phyloP scores from a whole-genome alignment of 2,888 invertebrate genomes.

The Oligia strigilis region DNA sequence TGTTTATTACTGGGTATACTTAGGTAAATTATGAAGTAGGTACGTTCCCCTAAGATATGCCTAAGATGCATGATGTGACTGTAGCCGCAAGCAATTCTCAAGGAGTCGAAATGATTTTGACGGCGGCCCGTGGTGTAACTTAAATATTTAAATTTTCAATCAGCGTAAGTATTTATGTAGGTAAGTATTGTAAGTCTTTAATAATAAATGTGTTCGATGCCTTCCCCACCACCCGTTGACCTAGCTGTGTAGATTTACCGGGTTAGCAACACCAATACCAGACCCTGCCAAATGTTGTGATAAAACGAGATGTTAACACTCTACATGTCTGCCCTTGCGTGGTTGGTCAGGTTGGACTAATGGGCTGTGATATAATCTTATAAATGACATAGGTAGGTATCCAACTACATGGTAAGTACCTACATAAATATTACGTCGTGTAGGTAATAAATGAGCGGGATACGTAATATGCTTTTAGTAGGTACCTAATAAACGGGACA shows the following conservation, averaged over 20 bases:
- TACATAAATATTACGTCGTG: neutral
- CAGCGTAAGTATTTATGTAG: neutral
- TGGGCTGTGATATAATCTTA: slow-evolving; percentile 12
- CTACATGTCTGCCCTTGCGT: neutral
- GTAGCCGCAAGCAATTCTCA: neutral
- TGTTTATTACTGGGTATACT: neutral
- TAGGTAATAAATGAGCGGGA: neutral
- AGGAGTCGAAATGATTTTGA: neutral
- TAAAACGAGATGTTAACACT: slow-evolving; percentile 17
- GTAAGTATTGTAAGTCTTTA: neutral
- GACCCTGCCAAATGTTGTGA: slow-evolving; percentile 19
- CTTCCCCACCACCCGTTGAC: neutral
- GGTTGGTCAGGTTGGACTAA: neutral
- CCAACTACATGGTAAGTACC: neutral
- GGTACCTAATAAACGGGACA: neutral
- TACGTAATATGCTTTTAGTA: neutral
- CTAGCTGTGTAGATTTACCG: neutral
- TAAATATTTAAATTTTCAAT: neutral
- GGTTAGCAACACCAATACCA: neutral
- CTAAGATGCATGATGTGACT: no score
- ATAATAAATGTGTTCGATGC: neutral
- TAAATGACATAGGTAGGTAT: neutral
- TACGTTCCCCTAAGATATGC: neutral
- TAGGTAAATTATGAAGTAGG: neutral
- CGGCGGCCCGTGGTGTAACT: neutral